Base-by-base conservation (phyloP, 1,140 invertebrate genomes). In the Drosophila erecta region DNA sequence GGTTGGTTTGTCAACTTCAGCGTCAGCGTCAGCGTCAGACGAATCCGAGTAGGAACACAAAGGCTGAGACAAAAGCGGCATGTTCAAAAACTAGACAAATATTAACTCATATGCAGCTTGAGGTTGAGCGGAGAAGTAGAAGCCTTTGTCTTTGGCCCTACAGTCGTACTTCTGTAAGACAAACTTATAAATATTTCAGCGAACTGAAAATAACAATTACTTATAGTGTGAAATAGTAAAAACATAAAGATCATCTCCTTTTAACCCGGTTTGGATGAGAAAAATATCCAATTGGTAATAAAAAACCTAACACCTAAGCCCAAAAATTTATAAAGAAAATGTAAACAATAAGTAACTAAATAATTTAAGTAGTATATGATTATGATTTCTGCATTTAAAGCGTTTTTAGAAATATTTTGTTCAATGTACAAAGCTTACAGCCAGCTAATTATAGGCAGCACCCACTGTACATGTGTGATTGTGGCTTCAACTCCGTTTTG, bases 51-150 rank as follows among this genome's bases (percentile, higher is more conserved):
- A 20, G 17, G 27, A 59, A 59, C 60, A 64, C 60, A 67, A 67
- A 51, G 64, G 46, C 60, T 49, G 49, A 77, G 64, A 89, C 80
- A 89, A 89, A 89, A 71, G 76, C 64, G 69, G 76, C 79, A 72
- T 71, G 76, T 71, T 84, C 76, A 67, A 84, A 89, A 89, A 87
- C 79, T 89, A 89, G 84, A 84, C 84, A 89, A 89, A 89, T 89
- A 89, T 89, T 89, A 89, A 89, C 84, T 72, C 79, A 76, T 76
- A 72, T 89, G 75, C 69, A 60, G 62, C 61, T 67, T 58, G 57
- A 47, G 53, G 73, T 44, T 58, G 73, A 24, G 53, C 43, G 30
- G 38, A 41, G 17, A 49, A 35, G 57, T 38, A 41, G 17, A 49
- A 35, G 57, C 41, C 67, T 49, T 74, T 74, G 57, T 75, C 46